phyloP scores from a whole-genome alignment of 2,113 vertebrate species.

The Aegithalos caudatus region DNA sequence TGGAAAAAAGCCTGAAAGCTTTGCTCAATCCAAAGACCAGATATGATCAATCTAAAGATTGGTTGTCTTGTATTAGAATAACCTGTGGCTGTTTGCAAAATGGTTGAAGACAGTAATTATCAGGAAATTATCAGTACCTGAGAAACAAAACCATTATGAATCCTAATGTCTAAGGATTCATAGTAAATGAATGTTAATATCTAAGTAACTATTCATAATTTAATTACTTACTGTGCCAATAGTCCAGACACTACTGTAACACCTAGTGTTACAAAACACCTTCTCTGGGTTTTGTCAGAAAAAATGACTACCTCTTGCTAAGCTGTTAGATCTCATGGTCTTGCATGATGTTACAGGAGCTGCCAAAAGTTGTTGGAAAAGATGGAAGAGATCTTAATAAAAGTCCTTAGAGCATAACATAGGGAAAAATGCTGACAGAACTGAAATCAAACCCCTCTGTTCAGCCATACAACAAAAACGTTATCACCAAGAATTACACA shows the following conservation, averaged over 20 bases:
- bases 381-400: not conserved
- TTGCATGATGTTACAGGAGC: not conserved
- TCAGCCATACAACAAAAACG: not conserved
- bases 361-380: not conserved
- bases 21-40: not conserved
- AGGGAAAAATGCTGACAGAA: not conserved
- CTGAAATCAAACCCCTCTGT: not conserved
- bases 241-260: not conserved
- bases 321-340: not conserved
- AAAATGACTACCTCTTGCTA: not conserved
- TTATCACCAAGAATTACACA: not conserved
- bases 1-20: not conserved
- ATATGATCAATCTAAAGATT: not conserved
- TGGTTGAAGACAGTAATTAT: not conserved
- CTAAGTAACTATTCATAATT: not conserved
- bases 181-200: not conserved
- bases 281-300: not conserved
- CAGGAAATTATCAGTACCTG: not conserved
- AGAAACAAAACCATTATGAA: not conserved
- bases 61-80: not conserved
- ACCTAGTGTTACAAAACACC: not conserved
- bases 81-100: not conserved
- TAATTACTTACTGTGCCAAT: not conserved
- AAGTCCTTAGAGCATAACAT: not conserved
- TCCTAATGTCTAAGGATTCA: not conserved